These are phyloP conservation scores for Micromussa lordhowensis DNA, from an alignment of 92 coral and sea anemone genomes.

Conservation along the genomic window DNA sequence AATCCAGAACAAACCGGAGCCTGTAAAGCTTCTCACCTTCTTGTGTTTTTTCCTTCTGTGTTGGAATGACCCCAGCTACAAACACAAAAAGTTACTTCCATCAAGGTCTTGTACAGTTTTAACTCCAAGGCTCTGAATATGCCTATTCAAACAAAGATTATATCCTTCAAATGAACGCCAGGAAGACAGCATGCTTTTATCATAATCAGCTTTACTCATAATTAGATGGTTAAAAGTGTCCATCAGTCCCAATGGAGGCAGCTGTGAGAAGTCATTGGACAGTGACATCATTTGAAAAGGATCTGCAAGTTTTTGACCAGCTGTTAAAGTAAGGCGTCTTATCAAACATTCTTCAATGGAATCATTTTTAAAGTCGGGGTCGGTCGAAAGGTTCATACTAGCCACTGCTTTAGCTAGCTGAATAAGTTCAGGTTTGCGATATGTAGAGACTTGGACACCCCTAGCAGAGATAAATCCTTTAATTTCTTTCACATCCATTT, in stretches of 20 bases:
- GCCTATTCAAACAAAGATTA: conserved; percentile 68
- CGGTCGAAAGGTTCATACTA: conserved; percentile 62
- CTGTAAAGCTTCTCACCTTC: conserved; percentile 67
- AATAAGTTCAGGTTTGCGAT: conserved; percentile 69
- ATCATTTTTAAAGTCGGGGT: conserved; percentile 74
- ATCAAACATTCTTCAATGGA: conserved; percentile 28
- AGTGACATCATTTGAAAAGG: conserved; percentile 72
- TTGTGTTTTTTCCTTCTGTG: conserved; percentile 73
- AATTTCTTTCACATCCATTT: conserved; percentile 56
- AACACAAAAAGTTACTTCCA: conserved; percentile 57
- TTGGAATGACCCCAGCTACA: conserved; percentile 72
- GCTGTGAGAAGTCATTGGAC: conserved; percentile 76
- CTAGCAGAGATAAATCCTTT: conserved; percentile 61
- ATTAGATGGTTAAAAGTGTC: conserved; percentile 78
- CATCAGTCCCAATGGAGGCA: conserved; percentile 79
- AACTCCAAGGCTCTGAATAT: conserved; percentile 44
- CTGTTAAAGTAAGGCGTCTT: conserved; percentile 67
- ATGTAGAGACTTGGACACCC: conserved; percentile 70
- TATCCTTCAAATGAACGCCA: conserved; percentile 70
- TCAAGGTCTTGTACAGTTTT: conserved; percentile 68
- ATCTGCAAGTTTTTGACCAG: conserved; percentile 64
- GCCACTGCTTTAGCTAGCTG: conserved; percentile 66
- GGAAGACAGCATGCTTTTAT: conserved; percentile 72
- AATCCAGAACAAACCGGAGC: conserved; percentile 65
- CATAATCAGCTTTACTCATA: conserved; percentile 75